Evolutionary conservation across 2,113 vertebrate species (phyloP).

Genomic region (Abramis brama): DNA sequence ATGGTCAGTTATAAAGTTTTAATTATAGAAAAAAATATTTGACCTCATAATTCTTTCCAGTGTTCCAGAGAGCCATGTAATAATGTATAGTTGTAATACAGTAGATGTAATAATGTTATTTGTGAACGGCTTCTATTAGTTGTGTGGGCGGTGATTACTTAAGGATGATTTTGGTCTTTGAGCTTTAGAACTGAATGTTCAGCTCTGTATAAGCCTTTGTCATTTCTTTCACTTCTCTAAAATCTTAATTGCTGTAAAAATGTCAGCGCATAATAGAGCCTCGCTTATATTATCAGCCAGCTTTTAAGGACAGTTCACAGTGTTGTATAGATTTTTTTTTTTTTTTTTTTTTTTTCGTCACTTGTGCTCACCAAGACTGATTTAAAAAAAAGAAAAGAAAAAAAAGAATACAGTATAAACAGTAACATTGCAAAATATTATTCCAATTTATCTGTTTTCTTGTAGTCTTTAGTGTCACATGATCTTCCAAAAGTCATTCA

Average conservation of each 20-base stretch:
- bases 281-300: background rate
- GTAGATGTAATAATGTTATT: background rate
- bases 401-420: background rate
- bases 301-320: background rate
- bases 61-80: background rate
- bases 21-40: background rate
- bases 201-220: background rate
- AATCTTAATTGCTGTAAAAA: background rate
- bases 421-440: background rate
- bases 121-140: background rate
- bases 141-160: background rate
- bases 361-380: background rate
- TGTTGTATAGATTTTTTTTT: background rate
- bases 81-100: background rate
- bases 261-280: constrained; percentile 7
- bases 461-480: background rate
- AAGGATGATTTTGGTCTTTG: background rate
- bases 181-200: background rate
- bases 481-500: background rate
- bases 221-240: background rate
- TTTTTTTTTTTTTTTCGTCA: background rate
- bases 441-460: background rate
- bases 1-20: background rate
- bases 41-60: background rate
- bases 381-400: no score